Conservation (phyloP, 2,113 vertebrate genomes). For the Megaleporinus macrocephalus region DNA sequence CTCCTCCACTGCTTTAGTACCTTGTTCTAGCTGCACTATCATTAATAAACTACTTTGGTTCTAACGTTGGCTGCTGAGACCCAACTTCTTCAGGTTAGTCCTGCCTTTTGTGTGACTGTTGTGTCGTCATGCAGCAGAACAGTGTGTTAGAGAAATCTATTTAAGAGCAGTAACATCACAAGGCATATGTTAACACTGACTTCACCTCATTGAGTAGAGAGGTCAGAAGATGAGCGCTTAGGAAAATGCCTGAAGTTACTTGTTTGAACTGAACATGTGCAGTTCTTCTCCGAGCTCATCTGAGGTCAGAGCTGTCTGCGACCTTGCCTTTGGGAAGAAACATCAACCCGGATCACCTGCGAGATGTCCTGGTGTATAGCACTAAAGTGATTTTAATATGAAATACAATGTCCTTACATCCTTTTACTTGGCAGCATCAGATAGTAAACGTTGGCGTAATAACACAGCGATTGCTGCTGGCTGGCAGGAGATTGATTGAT, state of each 20-base stretch:
- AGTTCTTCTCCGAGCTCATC: neutral
- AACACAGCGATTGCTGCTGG: neutral
- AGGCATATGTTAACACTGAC: too few relatives aligned
- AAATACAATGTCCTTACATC: neutral
- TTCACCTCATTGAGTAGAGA: neutral
- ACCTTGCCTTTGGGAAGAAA: neutral
- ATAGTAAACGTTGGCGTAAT: neutral
- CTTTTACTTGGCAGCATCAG: constrained; percentile 8
- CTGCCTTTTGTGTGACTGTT: too few relatives aligned
- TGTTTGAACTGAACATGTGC: neutral
- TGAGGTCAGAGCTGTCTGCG: neutral
- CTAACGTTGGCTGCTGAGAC: too few relatives aligned
- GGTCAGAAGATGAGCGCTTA: neutral
- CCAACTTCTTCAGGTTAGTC: too few relatives aligned
- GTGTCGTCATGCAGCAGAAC: too few relatives aligned
- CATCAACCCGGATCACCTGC: neutral
- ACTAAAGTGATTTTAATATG: constrained; percentile 9
- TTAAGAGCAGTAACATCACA: too few relatives aligned
- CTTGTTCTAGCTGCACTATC: too few relatives aligned
- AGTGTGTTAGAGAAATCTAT: too few relatives aligned
- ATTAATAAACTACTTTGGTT: too few relatives aligned
- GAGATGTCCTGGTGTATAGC: neutral
- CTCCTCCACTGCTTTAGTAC: too few relatives aligned
- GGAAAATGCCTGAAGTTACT: neutral
- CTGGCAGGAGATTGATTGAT: constrained; percentile 5